phyloP scores from a whole-genome alignment of 2,113 vertebrate species.

The Struthio camelus region DNA sequence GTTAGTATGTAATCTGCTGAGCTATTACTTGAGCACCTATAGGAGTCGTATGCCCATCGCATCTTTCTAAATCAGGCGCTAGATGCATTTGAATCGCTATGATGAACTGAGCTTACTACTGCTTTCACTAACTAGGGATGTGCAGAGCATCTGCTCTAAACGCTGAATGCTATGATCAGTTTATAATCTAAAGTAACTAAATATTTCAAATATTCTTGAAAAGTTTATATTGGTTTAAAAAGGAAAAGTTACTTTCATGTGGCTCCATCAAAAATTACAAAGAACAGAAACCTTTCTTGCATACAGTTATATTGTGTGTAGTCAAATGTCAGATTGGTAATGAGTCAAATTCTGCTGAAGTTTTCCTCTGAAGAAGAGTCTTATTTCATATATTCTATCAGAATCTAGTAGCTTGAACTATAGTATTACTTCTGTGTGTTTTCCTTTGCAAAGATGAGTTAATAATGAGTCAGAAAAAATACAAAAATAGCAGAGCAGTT shows the following conservation, averaged over 20 bases:
- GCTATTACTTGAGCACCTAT: background rate
- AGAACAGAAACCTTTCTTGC: background rate
- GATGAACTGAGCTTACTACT: background rate
- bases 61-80: background rate
- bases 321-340: background rate
- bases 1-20: background rate
- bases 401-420: background rate
- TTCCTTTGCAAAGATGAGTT: background rate
- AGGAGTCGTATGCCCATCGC: background rate
- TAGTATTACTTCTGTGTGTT: background rate
- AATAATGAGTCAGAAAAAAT: background rate
- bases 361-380: background rate
- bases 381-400: background rate
- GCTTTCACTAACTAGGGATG: background rate
- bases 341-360: background rate
- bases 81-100: background rate
- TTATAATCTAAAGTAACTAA: background rate
- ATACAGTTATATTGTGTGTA: background rate
- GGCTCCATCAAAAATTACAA: background rate
- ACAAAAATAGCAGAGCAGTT: background rate
- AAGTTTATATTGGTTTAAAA: background rate
- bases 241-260: background rate
- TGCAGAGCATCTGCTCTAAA: background rate
- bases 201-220: background rate
- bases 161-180: background rate